Evolutionary conservation across 1,140 invertebrate genomes (phyloP), one percentile per base, ranked within the genome.

Genomic region (Tigriopus japonicus): DNA sequence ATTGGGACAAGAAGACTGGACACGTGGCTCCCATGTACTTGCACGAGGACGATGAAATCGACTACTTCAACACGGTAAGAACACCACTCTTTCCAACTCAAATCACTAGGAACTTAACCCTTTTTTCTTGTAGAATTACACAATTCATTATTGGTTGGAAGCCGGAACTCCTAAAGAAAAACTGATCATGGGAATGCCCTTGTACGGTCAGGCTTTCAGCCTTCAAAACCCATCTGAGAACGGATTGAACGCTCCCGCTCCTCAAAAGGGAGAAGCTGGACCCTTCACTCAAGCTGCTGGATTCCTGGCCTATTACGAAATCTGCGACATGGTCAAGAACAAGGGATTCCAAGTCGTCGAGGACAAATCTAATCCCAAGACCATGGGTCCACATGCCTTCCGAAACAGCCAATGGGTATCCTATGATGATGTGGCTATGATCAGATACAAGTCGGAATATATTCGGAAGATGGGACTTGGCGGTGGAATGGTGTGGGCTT

Each of bases 121-220:
- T 65, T 54, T 64, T 52, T 60, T 43, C 68, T 73, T 73, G 55
- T 66, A 83, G 80, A 87, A 90, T 70, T 87, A 78, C 66, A 83
- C 70, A 62, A 71, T 80, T 77, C 82, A 88, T 65, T 89, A 90
- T 69, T 90, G 87, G 86, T 85, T 90, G 21, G 76, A 80, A 2
- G 79, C 86, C 66, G 88, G 87, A 19, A 84, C 85, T 0, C 81
- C 84, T 3, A 73, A 80, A 0, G 78, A 81, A 19, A 91, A 85
- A 65, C 75, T 92, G 14, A 79, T 90, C 0, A 82, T 92, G 80
- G 88, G 88, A 55, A 85, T 92, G 77, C 87, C 87, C 0, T 69
- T 88, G n/a, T 93, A 92, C 68, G 88, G 87, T 0, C 86, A 90
- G 69, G 81, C 85, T 0, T 92, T 91, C 67, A 80, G 81, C 0